Evolutionary conservation across 2,113 vertebrate genomes (phyloP).

Genomic region (Heptranchias perlo): DNA sequence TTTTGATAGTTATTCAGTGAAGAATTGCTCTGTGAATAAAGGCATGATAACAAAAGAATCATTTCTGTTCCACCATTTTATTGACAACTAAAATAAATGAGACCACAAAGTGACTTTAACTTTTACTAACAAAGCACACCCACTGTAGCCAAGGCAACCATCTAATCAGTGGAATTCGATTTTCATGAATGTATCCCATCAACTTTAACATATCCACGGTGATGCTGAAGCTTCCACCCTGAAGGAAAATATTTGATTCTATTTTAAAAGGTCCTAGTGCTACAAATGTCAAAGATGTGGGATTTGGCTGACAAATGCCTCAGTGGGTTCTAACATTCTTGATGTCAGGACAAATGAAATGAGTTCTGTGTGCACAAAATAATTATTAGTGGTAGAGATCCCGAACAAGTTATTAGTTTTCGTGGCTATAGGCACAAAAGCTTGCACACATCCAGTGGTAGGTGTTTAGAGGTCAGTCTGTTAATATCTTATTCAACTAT

Average conservation of each 20-base stretch:
- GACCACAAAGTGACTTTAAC: neutral
- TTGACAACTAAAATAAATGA: neutral
- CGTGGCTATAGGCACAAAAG: neutral
- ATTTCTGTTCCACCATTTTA: neutral
- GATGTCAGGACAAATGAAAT: neutral
- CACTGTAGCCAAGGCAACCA: neutral
- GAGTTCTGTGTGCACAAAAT: neutral
- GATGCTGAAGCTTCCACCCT: neutral
- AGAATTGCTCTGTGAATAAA: neutral
- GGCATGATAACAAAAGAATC: neutral
- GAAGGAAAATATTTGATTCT: neutral
- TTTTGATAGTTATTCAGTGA: neutral
- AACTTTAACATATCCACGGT: neutral
- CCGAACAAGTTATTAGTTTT: neutral
- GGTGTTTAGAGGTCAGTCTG: neutral
- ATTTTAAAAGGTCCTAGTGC: neutral
- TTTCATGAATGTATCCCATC: neutral
- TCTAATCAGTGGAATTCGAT: neutral
- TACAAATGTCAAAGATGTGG: neutral
- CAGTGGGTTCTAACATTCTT: neutral
- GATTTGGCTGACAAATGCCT: neutral
- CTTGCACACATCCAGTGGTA: neutral
- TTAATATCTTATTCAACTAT: neutral
- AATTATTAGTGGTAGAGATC: neutral
- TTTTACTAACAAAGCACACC: neutral